Conservation (phyloP, 2,888 invertebrate genomes). For the Caradrina clavipalpis region DNA sequence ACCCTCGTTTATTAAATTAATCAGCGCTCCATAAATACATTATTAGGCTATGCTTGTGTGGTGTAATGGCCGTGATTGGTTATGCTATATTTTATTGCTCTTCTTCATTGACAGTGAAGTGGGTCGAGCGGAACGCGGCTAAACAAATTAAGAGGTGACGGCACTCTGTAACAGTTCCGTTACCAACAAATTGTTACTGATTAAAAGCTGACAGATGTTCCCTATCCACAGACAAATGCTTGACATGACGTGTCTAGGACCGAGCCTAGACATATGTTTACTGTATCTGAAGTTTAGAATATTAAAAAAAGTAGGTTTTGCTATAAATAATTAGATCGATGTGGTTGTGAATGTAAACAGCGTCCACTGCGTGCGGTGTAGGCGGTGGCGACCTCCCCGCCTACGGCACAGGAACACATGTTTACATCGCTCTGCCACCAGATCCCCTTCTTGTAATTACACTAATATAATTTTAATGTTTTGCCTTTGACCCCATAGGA, state of each 20-base stretch:
- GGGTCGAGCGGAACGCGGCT: conserved; percentile 83
- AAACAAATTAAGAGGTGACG: conserved; percentile 80
- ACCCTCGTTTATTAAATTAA: conserved; percentile 39
- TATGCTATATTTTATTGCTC: conserved; percentile 79
- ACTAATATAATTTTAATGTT: conserved; percentile 58
- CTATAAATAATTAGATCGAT: conserved; percentile 76
- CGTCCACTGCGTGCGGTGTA: conserved; percentile 69
- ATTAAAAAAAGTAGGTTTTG: conserved; percentile 63
- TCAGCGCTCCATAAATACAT: conserved; percentile 47
- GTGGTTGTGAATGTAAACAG: conserved; percentile 79
- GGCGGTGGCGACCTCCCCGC: conserved; percentile 84
- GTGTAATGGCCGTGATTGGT: conserved; percentile 65
- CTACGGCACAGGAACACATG: conserved; percentile 85
- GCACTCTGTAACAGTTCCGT: conserved; percentile 45
- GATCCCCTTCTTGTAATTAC: conserved; percentile 74
- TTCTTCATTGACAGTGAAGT: conserved; percentile 81
- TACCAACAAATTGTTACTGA: conserved; percentile 64
- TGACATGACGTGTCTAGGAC: not conserved
- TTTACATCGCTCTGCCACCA: conserved; percentile 76
- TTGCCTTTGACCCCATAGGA: conserved; percentile 44
- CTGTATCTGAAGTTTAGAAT: conserved; percentile 5
- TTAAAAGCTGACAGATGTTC: conserved; percentile 50
- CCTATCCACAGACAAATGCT: conserved; percentile 26
- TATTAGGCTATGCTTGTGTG: conserved; percentile 62
- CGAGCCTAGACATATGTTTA: conserved; percentile 13